Evolutionary conservation across 2,113 vertebrate genomes (phyloP), one percentile per base, ranked within the genome.

Genomic region (Prunella fulvescens): DNA sequence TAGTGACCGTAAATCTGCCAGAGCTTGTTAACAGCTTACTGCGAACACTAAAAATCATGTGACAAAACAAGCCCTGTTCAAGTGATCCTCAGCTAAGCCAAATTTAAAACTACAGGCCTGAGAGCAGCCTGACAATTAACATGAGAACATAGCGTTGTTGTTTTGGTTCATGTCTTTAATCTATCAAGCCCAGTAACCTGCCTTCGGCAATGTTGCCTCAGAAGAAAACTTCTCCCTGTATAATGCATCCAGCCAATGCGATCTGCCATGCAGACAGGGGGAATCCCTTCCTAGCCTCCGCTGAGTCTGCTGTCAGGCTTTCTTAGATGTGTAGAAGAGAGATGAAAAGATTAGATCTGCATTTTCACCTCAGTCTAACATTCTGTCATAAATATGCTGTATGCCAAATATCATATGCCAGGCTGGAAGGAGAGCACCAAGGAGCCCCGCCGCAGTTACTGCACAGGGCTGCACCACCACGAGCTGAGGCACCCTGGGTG

Each of bases 81-180:
- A 88, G 65, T 70, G 78, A 89, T 91, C 95, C 87, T 85, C 81
- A 78, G 72, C 48, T 83, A 90, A 92, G 76, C 89, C 84, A 92
- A 92, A 95, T 96, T 86, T 90, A 93, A 97, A 96, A 92, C 83
- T 96, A 76, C 81, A 92, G 95, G 94, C 95, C 92, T 86, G 93
- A 96, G 93, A 96, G 96, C 95, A 96, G 94, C 91, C 92, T 95
- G 96, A 91, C 65, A 69, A 97, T 97, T 96, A 97, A 88, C 92
- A 95, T 45, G 95, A 97, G 93, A 95, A 84, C 72, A 70, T 17
- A 77, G 92, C 50, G 33, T 84, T 76, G 92, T 93, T 97, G 95
- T 96, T 96, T 92, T 96, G 83, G 88, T 93, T 97, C 95, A 84
- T 7, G 92, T 94, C 93, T 97, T 96, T 97, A 93, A 96, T 97